Percentiles rank a stretch among this genome's conserved stretches.
These are phyloP conservation scores for Gastracanthus pulcherrimus DNA, from an alignment of 2,888 invertebrate genomes.

Conservation along the genomic window DNA sequence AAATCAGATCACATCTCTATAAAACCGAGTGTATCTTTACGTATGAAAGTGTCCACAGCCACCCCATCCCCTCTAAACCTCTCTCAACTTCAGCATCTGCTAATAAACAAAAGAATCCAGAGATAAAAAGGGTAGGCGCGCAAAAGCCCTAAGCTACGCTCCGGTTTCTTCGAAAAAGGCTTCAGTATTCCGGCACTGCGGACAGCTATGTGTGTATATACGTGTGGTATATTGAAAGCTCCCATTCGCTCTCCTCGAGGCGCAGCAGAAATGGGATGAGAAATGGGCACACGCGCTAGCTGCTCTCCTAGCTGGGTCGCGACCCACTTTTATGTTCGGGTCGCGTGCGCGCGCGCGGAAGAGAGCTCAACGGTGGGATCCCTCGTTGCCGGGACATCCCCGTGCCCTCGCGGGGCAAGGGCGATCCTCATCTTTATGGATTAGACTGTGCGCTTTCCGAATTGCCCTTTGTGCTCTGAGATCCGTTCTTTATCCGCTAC, in stretches of 20 bases:
- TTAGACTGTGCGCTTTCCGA: not conserved
- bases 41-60: not conserved
- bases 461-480: not conserved
- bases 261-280: slow-evolving; percentile 49
- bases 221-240: slow-evolving; percentile 11
- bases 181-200: slow-evolving; percentile 25
- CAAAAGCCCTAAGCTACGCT: not conserved
- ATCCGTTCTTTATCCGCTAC: not conserved
- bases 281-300: slow-evolving; percentile 61
- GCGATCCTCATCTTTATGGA: not conserved
- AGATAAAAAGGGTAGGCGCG: not conserved
- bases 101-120: not conserved
- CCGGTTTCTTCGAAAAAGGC: not conserved
- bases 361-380: slow-evolving; percentile 17
- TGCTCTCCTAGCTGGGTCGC: slow-evolving; percentile 62
- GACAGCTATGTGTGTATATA: not conserved
- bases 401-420: not conserved
- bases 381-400: not conserved
- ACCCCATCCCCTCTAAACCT: not conserved
- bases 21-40: not conserved
- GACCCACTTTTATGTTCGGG: slow-evolving; percentile 63
- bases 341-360: slow-evolving; percentile 38
- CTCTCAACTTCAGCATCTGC: too few relatives aligned
- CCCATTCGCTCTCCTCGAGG: not conserved
- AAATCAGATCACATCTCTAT: too few relatives aligned